Percentiles rank a stretch among this genome's conserved stretches.
These are phyloP conservation scores for Eupithecia subfuscata DNA, from an alignment of 2,888 invertebrate genomes.

Conservation along the genomic window DNA sequence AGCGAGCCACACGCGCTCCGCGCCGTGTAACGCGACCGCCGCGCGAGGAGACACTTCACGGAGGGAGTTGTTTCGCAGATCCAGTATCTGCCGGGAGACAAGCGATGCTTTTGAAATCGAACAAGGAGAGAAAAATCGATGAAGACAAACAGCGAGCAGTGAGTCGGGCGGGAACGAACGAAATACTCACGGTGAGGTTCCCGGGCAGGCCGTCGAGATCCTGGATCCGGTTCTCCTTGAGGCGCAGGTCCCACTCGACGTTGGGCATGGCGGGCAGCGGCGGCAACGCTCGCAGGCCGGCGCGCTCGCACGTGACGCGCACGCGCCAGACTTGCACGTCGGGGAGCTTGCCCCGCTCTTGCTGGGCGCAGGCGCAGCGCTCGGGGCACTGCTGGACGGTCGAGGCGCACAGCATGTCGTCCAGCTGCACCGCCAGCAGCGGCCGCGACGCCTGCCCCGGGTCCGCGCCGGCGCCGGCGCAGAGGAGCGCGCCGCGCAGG, in stretches of 20 bases:
- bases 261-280: constrained; percentile 13
- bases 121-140: neutral
- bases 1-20: constrained; percentile 21
- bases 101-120: neutral
- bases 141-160: no score
- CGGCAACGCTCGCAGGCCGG: constrained; percentile 21
- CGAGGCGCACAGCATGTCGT: constrained; percentile 38
- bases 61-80: constrained; percentile 37
- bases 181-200: constrained; percentile 24
- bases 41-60: neutral
- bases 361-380: constrained; percentile 31
- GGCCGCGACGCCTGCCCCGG: neutral
- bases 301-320: constrained; percentile 30
- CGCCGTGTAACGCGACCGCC: constrained; percentile 16
- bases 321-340: constrained; percentile 33
- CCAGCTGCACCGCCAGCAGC: constrained; percentile 39
- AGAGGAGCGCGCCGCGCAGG: constrained; percentile 10
- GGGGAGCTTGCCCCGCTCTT: constrained; percentile 31
- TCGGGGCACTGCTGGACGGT: constrained; percentile 24
- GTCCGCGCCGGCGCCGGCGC: neutral
- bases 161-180: neutral
- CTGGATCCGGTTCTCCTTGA: constrained; percentile 39
- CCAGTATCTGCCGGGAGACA: constrained; percentile 29
- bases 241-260: constrained; percentile 37
- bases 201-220: constrained; percentile 34